Base-by-base conservation (phyloP, 2,113 vertebrate species). In the Hippocampus zosterae region DNA sequence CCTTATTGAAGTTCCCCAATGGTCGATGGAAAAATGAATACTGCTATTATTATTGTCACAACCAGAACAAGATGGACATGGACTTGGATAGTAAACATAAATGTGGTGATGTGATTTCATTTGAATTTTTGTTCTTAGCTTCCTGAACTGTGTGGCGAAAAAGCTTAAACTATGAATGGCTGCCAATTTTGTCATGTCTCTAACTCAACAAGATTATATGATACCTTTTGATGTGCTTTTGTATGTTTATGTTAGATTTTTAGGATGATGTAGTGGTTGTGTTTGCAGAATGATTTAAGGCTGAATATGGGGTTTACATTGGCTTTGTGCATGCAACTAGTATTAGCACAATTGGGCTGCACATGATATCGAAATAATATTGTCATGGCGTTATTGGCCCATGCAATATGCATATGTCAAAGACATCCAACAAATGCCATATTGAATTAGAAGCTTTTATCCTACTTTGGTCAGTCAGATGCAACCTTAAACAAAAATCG, bases 221-320 rank as follows among this genome's bases (percentile, higher is more conserved):
- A 90, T 84, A 60, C 27, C 27, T 65, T 12, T 55, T 89, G 77
- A 88, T 85, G 80, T 87, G 76, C 76, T 69, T 66, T 46, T 42
- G 9, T 72, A 27, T 71, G 68, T 70, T 67, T 84, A 73, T 76
- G 77, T 70, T 56, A 53, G 13, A 68, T 74, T n/a, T 75, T 16
- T 37, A 67, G 21, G 18, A 65, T 69, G 3, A 65, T 27, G 55
- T 64, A 8, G 12, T 57, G 67, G 57, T 70, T 40, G 11, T 67
- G 65, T 72, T 67, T 71, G 52, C 72, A 64, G 21, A 29, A 9
- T 33, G 64, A 68, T 69, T 78, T 67, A 46, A 33, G 16, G 42
- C 21, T 33, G 69, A 77, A 18, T 53, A 69, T 72, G 68, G 6
- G 12, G 15, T 68, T 65, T 67, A 37, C 57, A n/a, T 64, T 27